Conservation (phyloP, 2,888 invertebrate species). For the Ochropleura plecta region DNA sequence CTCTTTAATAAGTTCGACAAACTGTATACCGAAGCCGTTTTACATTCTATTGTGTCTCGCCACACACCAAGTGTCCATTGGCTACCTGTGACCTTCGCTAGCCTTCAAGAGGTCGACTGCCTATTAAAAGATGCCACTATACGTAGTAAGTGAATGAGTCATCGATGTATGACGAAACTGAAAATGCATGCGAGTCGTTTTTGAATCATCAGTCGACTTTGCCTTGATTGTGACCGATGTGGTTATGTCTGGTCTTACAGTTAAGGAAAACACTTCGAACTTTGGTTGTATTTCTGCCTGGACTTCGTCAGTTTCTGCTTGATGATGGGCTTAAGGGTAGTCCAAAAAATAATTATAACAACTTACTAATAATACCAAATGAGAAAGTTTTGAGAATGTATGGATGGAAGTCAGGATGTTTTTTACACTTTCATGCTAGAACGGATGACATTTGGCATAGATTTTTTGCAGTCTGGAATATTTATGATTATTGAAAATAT, state of each 20-base stretch:
- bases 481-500: neutral
- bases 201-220: neutral
- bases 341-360: neutral
- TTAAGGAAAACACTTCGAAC: neutral
- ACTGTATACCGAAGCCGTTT: neutral
- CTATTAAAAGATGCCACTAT: constrained; percentile 24
- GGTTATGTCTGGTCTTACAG: neutral
- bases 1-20: neutral
- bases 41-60: neutral
- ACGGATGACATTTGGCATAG: too few relatives aligned
- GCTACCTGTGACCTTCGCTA: constrained; percentile 30
- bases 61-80: neutral
- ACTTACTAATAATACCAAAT: too few relatives aligned
- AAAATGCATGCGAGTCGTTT: constrained; percentile 35
- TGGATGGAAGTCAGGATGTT: too few relatives aligned
- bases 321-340: neutral
- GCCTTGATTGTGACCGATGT: constrained; percentile 29
- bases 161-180: constrained; percentile 25
- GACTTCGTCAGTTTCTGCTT: neutral
- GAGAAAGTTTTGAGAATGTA: too few relatives aligned
- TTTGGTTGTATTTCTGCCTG: neutral
- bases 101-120: constrained; percentile 35
- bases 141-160: constrained; percentile 32
- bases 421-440: too few relatives aligned
- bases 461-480: too few relatives aligned